phyloP scores from a whole-genome alignment of 2,797 vertebrate genomes.

The Crenuchus spilurus region DNA sequence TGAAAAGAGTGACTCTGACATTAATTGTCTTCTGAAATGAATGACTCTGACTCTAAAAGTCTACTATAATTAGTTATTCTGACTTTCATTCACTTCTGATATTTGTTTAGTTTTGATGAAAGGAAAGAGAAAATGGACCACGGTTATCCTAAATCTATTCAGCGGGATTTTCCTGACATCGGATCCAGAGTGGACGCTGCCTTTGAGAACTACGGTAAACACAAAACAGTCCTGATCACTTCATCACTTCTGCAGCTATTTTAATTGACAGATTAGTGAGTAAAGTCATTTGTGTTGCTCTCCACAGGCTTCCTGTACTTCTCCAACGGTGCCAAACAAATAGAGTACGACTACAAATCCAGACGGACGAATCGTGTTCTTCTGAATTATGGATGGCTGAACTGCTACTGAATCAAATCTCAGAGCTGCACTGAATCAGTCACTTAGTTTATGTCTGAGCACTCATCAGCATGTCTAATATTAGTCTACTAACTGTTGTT shows the following conservation, averaged over 20 bases:
- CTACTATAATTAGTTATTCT: too few species aligned
- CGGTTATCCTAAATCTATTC: constrained; percentile 65
- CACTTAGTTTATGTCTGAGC: too few species aligned
- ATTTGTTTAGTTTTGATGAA: constrained; percentile 66
- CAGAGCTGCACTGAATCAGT: not conserved
- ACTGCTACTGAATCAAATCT: constrained; percentile 69
- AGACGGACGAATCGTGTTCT: constrained; percentile 61
- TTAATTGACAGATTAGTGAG: not conserved
- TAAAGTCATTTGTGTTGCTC: constrained; percentile 3
- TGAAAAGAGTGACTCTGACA: too few species aligned
- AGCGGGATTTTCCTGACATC: constrained; percentile 70
- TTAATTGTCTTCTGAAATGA: too few species aligned
- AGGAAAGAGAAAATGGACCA: constrained; percentile 60
- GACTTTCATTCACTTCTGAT: too few species aligned
- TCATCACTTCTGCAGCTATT: not conserved
- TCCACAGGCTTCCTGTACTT: constrained; percentile 73
- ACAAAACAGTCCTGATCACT: not conserved
- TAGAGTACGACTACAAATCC: constrained; percentile 60
- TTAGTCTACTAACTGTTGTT: not conserved
- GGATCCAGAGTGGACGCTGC: constrained; percentile 78
- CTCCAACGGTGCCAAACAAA: constrained; percentile 70
- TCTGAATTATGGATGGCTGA: constrained; percentile 75
- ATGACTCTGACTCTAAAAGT: too few species aligned
- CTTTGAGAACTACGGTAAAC: constrained; percentile 80
- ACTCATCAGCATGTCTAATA: not conserved